These are phyloP conservation scores for Drosophila neonasuta DNA, from an alignment of 2,888 invertebrate genomes.

Conservation along the genomic window DNA sequence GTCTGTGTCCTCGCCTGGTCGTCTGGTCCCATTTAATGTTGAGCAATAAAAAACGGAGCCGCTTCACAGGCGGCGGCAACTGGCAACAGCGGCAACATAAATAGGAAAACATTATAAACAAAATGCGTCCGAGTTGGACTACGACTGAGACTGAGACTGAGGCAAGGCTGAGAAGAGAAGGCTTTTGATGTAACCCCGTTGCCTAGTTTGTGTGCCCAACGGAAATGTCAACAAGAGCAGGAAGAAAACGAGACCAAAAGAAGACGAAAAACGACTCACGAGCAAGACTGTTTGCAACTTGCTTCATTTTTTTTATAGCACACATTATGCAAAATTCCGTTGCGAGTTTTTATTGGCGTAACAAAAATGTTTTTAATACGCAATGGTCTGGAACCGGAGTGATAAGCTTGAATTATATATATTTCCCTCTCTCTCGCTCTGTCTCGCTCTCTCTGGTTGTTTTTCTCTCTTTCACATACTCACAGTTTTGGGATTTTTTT, in stretches of 20 bases:
- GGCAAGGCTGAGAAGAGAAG: constrained; percentile 10
- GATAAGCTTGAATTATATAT: constrained; percentile 69
- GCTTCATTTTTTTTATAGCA: constrained; percentile 53
- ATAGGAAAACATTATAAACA: constrained; percentile 67
- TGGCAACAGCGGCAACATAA: constrained; percentile 45
- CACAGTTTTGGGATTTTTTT: constrained; percentile 34
- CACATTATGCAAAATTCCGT: constrained; percentile 72
- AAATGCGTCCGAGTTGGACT: constrained; percentile 51
- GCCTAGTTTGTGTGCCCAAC: constrained; percentile 62
- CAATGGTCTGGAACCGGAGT: constrained; percentile 76
- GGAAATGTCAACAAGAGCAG: constrained; percentile 63
- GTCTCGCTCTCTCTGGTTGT: neutral
- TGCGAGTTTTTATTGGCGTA: constrained; percentile 72
- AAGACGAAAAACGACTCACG: neutral
- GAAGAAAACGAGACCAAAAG: constrained; percentile 2
- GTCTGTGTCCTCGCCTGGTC: constrained; percentile 4
- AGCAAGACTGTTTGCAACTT: constrained; percentile 28
- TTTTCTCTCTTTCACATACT: neutral
- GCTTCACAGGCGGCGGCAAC: constrained; percentile 35
- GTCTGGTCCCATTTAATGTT: constrained; percentile 59
- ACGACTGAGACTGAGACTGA: constrained; percentile 18
- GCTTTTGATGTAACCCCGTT: constrained; percentile 57
- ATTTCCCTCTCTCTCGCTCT: neutral
- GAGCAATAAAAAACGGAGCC: constrained; percentile 66
- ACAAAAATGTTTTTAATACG: constrained; percentile 77